phyloP scores from a whole-genome alignment of 2,113 vertebrate species.

The Bothrops jararaca region DNA sequence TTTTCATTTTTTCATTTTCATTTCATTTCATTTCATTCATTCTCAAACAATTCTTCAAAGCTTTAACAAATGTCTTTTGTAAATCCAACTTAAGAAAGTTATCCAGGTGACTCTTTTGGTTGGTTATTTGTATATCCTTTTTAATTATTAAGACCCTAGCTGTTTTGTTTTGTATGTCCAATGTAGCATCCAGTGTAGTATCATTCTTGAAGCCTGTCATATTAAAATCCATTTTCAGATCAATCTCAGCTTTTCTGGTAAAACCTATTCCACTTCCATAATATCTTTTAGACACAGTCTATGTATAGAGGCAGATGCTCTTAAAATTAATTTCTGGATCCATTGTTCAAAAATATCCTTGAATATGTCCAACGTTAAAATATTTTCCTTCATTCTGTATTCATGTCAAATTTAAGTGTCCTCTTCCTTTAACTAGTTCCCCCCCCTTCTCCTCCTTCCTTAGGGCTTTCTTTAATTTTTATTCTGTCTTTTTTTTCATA shows the following conservation, averaged over 20 bases:
- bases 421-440: not conserved
- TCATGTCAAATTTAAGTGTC: not conserved
- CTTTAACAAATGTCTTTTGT: not conserved
- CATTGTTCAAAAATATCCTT: not conserved
- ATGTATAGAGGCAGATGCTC: not conserved
- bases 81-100: not conserved
- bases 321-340: not conserved
- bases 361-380: not conserved
- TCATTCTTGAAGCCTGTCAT: not conserved
- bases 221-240: not conserved
- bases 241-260: not conserved
- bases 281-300: not conserved
- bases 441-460: no score
- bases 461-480: no score
- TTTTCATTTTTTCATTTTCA: not conserved
- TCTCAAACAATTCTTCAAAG: not conserved
- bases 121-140: not conserved
- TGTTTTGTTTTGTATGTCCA: not conserved
- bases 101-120: not conserved
- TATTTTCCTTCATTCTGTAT: not conserved
- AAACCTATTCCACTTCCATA: not conserved
- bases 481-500: not conserved
- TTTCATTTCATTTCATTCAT: no score
- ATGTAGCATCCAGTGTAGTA: not conserved
- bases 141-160: no score